Percentiles rank a stretch among this genome's conserved stretches.
phyloP scores from a whole-genome alignment of 2,888 invertebrate genomes.

The Ceratothoa steindachneri region DNA sequence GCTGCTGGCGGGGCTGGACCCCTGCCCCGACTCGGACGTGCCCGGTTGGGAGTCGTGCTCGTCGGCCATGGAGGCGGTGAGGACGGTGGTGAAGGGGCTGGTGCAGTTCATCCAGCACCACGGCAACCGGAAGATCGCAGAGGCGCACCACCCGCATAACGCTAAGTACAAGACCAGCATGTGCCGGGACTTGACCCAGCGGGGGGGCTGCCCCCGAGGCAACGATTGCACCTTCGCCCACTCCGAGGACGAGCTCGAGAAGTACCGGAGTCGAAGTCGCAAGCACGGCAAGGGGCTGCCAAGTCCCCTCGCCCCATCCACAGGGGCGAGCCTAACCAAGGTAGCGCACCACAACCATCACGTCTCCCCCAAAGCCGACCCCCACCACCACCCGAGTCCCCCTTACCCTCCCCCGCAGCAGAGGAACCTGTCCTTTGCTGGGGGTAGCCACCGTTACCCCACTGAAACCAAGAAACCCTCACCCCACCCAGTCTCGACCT shows the following conservation, averaged over 20 bases:
- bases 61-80: conserved; percentile 65
- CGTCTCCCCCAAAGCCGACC: conserved; percentile 15
- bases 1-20: conserved; percentile 78
- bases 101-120: conserved; percentile 73
- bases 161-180: conserved; percentile 83
- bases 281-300: conserved; percentile 23
- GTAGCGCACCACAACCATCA: no score
- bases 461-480: neutral
- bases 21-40: conserved; percentile 52
- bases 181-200: conserved; percentile 76
- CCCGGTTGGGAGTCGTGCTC: conserved; percentile 64
- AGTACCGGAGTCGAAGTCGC: conserved; percentile 55
- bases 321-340: no score
- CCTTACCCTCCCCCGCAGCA: neutral
- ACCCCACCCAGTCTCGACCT: neutral
- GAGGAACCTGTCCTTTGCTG: neutral
- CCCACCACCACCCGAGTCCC: neutral
- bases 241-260: conserved; percentile 82
- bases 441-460: neutral
- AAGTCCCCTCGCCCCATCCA: neutral
- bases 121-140: conserved; percentile 59
- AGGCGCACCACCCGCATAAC: conserved; percentile 55
- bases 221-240: conserved; percentile 87
- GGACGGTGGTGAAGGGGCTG: conserved; percentile 68
- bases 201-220: conserved; percentile 79